Evolutionary conservation across 2,113 vertebrate species (phyloP).

Genomic region (zebrafish (Danio rerio)): GRCz12tu NC_133179.1:12309501-12310000

Average conservation of each 20-base stretch:
- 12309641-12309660: neutral
- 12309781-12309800: too few species aligned
- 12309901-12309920: neutral
- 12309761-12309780: too few species aligned
- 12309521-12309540: too few species aligned
- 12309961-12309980: too few species aligned
- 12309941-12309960: too few species aligned
- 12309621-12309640: neutral
- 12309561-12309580: neutral
- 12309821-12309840: neutral
- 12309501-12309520: neutral
- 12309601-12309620: neutral
- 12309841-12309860: neutral
- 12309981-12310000: too few species aligned
- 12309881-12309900: too few species aligned
- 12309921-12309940: too few species aligned
- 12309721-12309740: neutral
- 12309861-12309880: too few species aligned
- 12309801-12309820: neutral
- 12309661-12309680: neutral
- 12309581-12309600: neutral
- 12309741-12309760: too few species aligned
- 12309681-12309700: neutral
- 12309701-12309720: neutral
- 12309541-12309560: neutral